Evolutionary conservation across 64 coral and sea anemone species (phyloP), one percentile per base, ranked within the genome.

Genomic region (Montipora capricornis): DNA sequence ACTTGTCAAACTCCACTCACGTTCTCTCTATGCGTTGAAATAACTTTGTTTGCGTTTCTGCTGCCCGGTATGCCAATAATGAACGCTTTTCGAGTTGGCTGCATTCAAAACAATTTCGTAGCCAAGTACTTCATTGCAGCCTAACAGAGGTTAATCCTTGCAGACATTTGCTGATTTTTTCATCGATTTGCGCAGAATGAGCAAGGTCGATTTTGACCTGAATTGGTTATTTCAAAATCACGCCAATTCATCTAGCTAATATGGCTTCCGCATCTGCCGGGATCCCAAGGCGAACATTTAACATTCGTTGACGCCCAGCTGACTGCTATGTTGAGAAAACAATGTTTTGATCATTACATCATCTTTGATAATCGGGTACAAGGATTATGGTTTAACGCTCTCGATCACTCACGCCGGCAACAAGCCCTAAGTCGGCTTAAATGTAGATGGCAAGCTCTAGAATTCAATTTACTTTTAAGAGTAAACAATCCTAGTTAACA

Each of bases 21-120:
- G 82, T 86, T 86, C 68, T 70, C 47, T 24, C 17, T 44, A 37
- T 8, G 82, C 64, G 82, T 71, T 84, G 81, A 84, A 84, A 84
- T 51, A 19, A 47, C 2, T 9, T 68, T 86, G 82, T 86, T 86
- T 70, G 70, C 82, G 8, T 71, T 86, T 8, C 16, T 71, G 15
- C 14, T 11, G 64, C 47, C 10, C 8, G 82, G 82, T 49, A 86
- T 86, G 82, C 16, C 62, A 73, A 73, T 20, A 20, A 86, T 86
- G 82, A 73, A 47, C 46, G 13, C 29, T 10, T 47, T 47, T 47
- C 11, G 9, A 24, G 37, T 13, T 16, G 13, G 29, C 47, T 50
- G 46, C 76, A 19, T 78, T 78, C 76, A 49, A 49, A 78, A 47
- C 44, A 78, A 49, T 50, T 78, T n/a, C 17, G 17, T 12, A 78